Evolutionary conservation across 2,113 vertebrate genomes (phyloP), one percentile per base, ranked within the genome.

Genomic region (Isichthys henryi): DNA sequence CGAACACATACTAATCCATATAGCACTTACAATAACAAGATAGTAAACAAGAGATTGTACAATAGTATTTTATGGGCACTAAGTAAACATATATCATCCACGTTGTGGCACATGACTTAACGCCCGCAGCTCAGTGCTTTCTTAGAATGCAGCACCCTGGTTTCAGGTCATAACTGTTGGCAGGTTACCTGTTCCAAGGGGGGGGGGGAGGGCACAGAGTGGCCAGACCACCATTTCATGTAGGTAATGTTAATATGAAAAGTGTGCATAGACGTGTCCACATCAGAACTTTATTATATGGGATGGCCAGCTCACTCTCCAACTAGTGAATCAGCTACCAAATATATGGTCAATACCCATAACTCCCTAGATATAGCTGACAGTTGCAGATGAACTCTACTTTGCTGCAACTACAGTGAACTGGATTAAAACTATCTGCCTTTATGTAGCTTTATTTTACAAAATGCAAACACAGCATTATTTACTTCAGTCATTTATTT

Each of bases 401-500:
- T 39, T 39, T 39, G 39, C 39, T 39, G 39, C 39, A 39, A 39
- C 39, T 39, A 39, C 39, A 39, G 39, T 39, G 39, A 39, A 39
- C 39, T 39, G 39, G 39, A 39, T 1, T 39, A 39, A 39, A 39
- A 39, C 15, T 80, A 80, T 43, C 31, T 13, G 58, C n/a, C 46
- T 43, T 88, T 58, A 21, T 23, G 52, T 53, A 17, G 87, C 13
- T 45, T 62, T 31, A 56, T 88, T 21, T 88, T 62, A 88, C 19
- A 62, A 83, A 89, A 82, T 43, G 17, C 8, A 53, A 39, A 82
- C 70, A 82, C 49, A 74, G 43, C 11, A 89, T 43, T 48, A 19
- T 53, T 6, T 45, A 31, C 82, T 84, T 56, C 48, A 7, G 27
- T 45, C 31, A 89, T 89, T 89, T 89, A 56, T 89, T 83, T 56